Conservation (phyloP, 2,797 vertebrate species). For the Ctenosaura bakeri region DNA sequence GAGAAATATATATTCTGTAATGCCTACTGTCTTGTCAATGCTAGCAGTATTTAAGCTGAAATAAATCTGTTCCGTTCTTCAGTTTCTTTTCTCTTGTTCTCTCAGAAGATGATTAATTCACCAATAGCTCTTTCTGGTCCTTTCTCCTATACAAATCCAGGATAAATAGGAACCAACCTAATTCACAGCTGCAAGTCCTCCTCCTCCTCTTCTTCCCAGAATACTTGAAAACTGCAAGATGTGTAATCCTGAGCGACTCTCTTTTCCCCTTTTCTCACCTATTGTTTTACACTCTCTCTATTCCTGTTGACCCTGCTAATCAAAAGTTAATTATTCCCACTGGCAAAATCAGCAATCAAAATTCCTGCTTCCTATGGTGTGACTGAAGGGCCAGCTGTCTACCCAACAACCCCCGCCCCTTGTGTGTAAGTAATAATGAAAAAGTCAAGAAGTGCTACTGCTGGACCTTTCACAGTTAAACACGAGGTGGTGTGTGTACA, state of each 20-base stretch:
- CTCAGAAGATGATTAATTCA: rapidly evolving
- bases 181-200: background rate
- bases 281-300: slow-evolving; percentile 25
- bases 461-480: background rate
- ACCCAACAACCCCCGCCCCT: too few relatives aligned
- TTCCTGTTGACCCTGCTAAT: slow-evolving; percentile 47
- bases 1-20: background rate
- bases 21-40: background rate
- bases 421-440: background rate
- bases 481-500: background rate
- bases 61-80: rapidly evolving
- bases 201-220: background rate
- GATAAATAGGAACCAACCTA: background rate
- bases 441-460: background rate
- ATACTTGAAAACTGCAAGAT: rapidly evolving
- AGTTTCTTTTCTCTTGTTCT: background rate
- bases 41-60: rapidly evolving
- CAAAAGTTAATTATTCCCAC: slow-evolving; percentile 60
- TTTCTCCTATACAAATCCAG: background rate
- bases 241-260: background rate
- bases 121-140: background rate
- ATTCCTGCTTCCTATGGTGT: slow-evolving; percentile 31
- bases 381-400: background rate
- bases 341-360: slow-evolving; percentile 23
- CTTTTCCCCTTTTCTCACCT: slow-evolving; percentile 31